phyloP scores from a whole-genome alignment of 2,113 vertebrate species.

The Sylvilagus bachmani region DNA sequence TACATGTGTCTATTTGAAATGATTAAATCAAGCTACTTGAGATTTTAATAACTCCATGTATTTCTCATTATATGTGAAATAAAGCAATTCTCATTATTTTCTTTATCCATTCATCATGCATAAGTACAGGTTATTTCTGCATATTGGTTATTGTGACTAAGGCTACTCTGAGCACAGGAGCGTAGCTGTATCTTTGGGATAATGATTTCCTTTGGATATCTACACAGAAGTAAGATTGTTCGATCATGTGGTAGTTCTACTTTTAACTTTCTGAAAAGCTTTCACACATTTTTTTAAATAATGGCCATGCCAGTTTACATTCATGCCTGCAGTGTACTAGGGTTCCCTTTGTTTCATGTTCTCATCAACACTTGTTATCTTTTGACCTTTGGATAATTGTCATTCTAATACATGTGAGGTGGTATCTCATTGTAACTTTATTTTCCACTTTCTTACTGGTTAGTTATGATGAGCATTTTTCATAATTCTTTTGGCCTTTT shows the following conservation, averaged over 20 bases:
- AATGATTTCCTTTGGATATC: background rate
- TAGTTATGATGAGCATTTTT: background rate
- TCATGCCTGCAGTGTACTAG: accelerated
- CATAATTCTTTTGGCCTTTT: background rate
- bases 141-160: background rate
- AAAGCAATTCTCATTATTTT: too few species aligned
- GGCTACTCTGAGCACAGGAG: background rate
- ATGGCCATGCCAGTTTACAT: background rate
- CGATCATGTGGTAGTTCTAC: background rate
- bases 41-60: background rate
- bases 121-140: background rate
- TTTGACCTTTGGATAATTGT: background rate
- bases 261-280: background rate
- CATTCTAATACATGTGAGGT: background rate
- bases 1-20: background rate
- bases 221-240: background rate
- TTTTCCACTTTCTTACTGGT: background rate
- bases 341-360: background rate
- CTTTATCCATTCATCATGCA: too few species aligned
- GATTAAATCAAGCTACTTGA: background rate
- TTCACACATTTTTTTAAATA: background rate
- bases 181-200: background rate
- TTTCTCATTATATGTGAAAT: background rate
- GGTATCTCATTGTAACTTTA: background rate
- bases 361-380: background rate